phyloP scores from a whole-genome alignment of 2,888 invertebrate species.

The Drosophila melanosoma region DNA sequence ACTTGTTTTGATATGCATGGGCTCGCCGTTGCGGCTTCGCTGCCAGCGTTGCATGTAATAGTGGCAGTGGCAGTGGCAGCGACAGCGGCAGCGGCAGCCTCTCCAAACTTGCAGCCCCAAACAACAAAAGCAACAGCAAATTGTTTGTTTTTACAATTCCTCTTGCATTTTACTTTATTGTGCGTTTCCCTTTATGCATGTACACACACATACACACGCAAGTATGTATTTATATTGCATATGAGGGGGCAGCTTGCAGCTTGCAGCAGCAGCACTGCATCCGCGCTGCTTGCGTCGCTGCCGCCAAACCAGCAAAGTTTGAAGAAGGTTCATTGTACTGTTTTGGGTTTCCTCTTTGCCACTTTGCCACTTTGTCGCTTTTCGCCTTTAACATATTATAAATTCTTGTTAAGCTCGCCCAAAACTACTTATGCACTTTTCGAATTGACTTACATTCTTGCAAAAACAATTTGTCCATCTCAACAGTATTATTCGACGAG shows the following conservation, averaged over 20 bases:
- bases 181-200: conserved; percentile 47
- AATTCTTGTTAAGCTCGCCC: conserved; percentile 32
- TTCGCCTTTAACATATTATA: conserved; percentile 40
- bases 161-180: conserved; percentile 62
- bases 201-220: neutral
- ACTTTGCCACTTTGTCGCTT: conserved; percentile 33
- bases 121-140: conserved; percentile 49
- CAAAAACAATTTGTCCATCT: neutral
- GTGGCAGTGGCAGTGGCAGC: conserved; percentile 32
- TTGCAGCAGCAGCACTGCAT: conserved; percentile 41
- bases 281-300: conserved; percentile 42
- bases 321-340: conserved; percentile 74
- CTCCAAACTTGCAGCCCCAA: conserved; percentile 49
- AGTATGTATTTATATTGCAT: conserved; percentile 1
- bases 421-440: neutral
- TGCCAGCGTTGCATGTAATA: conserved; percentile 29
- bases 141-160: conserved; percentile 75
- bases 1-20: conserved; percentile 77
- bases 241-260: conserved; percentile 34
- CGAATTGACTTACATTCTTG: neutral
- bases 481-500: neutral
- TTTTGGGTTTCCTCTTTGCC: conserved; percentile 58
- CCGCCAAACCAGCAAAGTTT: conserved; percentile 43
- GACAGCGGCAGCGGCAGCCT: conserved; percentile 29
- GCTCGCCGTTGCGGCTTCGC: conserved; percentile 45